Conservation (phyloP, 1,140 invertebrate genomes). For the Bathynomus jamesi region DNA sequence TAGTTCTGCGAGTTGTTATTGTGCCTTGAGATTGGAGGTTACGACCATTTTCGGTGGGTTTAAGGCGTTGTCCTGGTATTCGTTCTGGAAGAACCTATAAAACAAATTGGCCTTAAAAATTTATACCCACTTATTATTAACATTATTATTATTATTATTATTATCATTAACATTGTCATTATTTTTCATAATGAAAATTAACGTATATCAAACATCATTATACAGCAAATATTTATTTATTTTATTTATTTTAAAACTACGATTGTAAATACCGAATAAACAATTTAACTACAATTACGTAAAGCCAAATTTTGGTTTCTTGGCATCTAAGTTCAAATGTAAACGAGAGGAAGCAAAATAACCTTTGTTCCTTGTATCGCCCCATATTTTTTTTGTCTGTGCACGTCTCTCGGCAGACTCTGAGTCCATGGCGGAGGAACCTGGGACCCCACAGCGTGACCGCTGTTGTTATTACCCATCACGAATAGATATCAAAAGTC, state of each 20-base stretch:
- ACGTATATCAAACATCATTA: no score
- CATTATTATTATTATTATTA: not conserved
- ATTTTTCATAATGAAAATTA: not conserved
- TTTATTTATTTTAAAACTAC: no score
- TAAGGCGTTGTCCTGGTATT: slow-evolving; percentile 52
- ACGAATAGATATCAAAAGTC: not conserved
- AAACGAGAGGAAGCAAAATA: not conserved
- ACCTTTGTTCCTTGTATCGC: not conserved
- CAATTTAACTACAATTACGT: not conserved
- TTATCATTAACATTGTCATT: not conserved
- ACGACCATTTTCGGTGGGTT: slow-evolving; percentile 66
- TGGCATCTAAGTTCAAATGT: not conserved
- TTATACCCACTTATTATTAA: not conserved
- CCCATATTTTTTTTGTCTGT: not conserved
- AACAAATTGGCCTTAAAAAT: not conserved
- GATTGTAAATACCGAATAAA: not conserved
- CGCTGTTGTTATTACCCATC: not conserved
- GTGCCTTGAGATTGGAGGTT: slow-evolving; percentile 69
- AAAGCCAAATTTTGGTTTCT: not conserved
- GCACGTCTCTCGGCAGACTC: not conserved
- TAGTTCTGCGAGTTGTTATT: slow-evolving; percentile 54
- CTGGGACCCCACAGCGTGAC: not conserved
- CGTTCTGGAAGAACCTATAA: slow-evolving; percentile 57
- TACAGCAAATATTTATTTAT: no score
- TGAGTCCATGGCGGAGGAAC: not conserved